Percentiles rank a stretch among this genome's conserved stretches.
Evolutionary conservation across 2,797 vertebrate genomes (phyloP).

Genomic region (Hephaestus fuliginosus): DNA sequence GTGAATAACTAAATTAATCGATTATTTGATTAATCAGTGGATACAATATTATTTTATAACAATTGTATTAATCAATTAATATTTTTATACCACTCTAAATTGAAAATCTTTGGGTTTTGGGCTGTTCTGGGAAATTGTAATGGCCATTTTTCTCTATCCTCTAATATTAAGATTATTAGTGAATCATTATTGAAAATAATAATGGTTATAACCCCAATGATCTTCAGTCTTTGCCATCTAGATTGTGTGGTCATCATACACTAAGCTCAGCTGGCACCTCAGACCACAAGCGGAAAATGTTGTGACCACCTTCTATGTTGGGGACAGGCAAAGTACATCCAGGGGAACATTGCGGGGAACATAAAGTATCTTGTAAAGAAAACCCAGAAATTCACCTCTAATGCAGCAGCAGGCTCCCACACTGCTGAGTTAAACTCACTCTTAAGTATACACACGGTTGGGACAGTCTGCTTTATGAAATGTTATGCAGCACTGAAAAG

Average conservation of each 20-base stretch:
- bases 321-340: not conserved
- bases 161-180: not conserved
- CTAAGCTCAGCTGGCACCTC: not conserved
- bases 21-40: not conserved
- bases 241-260: constrained; percentile 9
- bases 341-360: not conserved
- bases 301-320: not conserved
- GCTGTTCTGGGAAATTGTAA: not conserved
- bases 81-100: not conserved
- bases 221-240: not conserved
- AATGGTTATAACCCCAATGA: not conserved
- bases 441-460: not conserved
- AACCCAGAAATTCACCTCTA: not conserved
- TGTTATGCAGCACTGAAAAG: not conserved
- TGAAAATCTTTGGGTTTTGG: constrained; percentile 2
- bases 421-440: not conserved
- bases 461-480: not conserved
- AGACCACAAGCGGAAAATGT: not conserved
- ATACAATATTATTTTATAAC: not conserved
- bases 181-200: constrained; percentile 22
- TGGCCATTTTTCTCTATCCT: not conserved
- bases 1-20: not conserved
- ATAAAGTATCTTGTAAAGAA: not conserved
- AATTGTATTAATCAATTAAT: not conserved
- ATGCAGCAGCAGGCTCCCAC: not conserved